phyloP scores from a whole-genome alignment of 2,888 invertebrate genomes.

The Vandiemenella viatica region DNA sequence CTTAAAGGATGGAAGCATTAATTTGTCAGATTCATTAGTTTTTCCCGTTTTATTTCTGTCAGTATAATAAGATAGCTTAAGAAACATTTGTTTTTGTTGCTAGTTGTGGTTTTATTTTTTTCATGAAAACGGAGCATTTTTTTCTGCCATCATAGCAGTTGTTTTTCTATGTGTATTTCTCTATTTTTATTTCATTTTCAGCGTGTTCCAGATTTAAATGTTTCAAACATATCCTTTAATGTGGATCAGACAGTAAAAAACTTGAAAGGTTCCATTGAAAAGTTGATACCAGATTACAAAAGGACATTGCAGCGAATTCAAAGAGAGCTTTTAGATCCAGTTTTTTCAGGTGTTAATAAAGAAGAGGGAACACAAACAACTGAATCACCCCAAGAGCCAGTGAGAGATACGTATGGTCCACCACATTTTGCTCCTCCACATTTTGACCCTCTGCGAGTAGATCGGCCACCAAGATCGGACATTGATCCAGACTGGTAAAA shows the following conservation, averaged over 20 bases:
- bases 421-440: neutral
- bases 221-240: constrained; percentile 45
- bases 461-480: constrained; percentile 2
- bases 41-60: no score
- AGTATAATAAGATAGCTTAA: no score
- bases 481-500: constrained; percentile 3
- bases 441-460: constrained; percentile 6
- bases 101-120: no score
- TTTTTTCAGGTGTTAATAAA: neutral
- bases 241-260: constrained; percentile 39
- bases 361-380: constrained; percentile 8
- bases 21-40: no score
- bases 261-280: constrained; percentile 40
- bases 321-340: constrained; percentile 48
- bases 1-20: no score
- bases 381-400: neutral
- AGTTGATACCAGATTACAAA: constrained; percentile 47
- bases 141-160: no score
- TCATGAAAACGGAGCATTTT: no score
- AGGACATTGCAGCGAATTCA: constrained; percentile 44
- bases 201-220: constrained; percentile 40
- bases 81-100: no score
- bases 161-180: no score
- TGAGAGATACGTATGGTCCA: neutral
- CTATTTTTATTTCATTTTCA: constrained; percentile 26